A percentile compares a stretch with the other conserved stretches of the same genome.
Evolutionary conservation across 1,140 invertebrate genomes (phyloP).

Genomic region (Drosophila parabipectinata): DNA sequence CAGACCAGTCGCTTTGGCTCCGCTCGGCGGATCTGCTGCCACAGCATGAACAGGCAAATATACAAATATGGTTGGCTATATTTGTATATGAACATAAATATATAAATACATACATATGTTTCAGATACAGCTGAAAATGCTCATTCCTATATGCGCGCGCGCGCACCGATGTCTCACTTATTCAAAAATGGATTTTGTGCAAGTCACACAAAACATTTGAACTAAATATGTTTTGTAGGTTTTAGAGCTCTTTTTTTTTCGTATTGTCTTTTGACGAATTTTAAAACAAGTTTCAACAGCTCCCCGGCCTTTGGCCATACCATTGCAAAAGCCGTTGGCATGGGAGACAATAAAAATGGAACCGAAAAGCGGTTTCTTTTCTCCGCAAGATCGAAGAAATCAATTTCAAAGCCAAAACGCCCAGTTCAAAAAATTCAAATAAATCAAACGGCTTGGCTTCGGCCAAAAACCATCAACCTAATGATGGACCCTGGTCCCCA

Average conservation of each 20-base stretch:
- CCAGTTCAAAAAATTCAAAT: constrained; percentile 27
- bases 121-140: constrained; percentile 18
- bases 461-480: constrained; percentile 15
- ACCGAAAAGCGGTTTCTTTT: constrained; percentile 53
- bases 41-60: constrained; percentile 28
- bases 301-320: constrained; percentile 12
- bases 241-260: constrained; percentile 40
- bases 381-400: constrained; percentile 40
- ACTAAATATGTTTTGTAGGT: constrained; percentile 64
- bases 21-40: constrained; percentile 22
- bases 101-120: not conserved
- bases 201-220: constrained; percentile 69
- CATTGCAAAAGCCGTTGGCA: constrained; percentile 60
- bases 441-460: constrained; percentile 32
- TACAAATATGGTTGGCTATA: constrained; percentile 16
- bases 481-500: constrained; percentile 8
- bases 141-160: constrained; percentile 7
- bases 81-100: constrained; percentile 1
- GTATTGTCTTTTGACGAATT: constrained; percentile 55
- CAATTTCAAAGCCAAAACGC: constrained; percentile 50
- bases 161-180: constrained; percentile 55
- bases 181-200: constrained; percentile 56
- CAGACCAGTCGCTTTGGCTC: constrained; percentile 56
- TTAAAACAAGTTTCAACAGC: constrained; percentile 50
- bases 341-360: constrained; percentile 58